phyloP scores from a whole-genome alignment of 2,797 vertebrate species.

The Necrosyrtes monachus region DNA sequence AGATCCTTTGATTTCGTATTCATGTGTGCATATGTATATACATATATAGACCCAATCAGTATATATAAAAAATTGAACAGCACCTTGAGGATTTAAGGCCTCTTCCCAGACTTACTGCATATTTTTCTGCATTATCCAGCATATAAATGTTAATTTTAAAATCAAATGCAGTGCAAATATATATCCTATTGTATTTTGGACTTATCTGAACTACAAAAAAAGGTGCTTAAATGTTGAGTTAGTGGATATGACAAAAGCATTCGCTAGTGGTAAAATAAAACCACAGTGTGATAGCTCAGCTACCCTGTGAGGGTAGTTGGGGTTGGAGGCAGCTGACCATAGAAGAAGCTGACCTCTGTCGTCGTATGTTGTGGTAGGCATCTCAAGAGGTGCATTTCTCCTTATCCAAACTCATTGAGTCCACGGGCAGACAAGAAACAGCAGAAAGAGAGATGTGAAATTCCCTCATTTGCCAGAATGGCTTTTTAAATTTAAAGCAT shows the following conservation, averaged over 20 bases:
- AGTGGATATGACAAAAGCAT: background rate
- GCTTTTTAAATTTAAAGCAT: background rate
- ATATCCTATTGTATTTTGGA: background rate
- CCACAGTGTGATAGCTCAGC: background rate
- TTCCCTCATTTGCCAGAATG: background rate
- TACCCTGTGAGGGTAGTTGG: background rate
- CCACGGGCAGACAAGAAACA: background rate
- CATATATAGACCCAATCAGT: background rate
- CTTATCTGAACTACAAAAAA: background rate
- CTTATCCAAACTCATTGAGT: background rate
- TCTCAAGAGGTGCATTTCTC: background rate
- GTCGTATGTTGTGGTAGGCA: rapidly evolving
- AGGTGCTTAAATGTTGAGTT: background rate
- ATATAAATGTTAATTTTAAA: background rate
- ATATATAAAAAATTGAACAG: background rate
- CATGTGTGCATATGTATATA: background rate
- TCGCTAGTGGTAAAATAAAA: background rate
- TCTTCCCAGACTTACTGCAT: background rate
- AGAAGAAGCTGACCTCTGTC: background rate
- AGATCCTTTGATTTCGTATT: background rate
- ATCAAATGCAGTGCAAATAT: background rate
- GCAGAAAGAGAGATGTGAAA: background rate
- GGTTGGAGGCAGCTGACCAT: background rate
- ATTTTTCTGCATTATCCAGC: background rate
- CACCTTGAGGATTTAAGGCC: background rate